A percentile compares a stretch with the other conserved stretches of the same genome.
These are phyloP conservation scores for Rattus rattus DNA, from an alignment of 2,113 vertebrate species.

Conservation along the genomic window DNA sequence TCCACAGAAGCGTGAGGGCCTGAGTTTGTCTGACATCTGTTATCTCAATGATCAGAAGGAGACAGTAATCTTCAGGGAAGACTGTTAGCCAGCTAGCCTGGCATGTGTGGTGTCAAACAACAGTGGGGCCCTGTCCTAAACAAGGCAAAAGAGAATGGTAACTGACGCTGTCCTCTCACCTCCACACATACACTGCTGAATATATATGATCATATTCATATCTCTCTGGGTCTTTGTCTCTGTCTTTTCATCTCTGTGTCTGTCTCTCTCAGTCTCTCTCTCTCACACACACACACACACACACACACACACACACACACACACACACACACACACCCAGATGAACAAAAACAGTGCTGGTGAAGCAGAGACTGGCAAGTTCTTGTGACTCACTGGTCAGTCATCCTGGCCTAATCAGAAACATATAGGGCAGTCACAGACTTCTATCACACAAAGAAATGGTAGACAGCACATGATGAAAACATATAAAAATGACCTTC, in stretches of 20 bases:
- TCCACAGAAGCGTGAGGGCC: background rate
- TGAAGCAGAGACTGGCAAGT: background rate
- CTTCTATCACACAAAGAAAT: background rate
- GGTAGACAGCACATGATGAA: background rate
- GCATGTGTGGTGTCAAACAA: background rate
- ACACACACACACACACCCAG: background rate
- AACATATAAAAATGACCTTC: background rate
- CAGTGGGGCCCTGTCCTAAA: background rate
- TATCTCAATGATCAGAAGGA: background rate
- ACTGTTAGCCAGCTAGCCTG: background rate
- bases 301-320: background rate
- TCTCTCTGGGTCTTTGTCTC: background rate
- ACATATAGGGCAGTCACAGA: background rate
- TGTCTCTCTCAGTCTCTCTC: accelerated
- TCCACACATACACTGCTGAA: background rate
- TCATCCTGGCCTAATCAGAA: background rate
- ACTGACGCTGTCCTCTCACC: background rate
- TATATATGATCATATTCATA: too few species aligned
- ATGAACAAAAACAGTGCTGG: background rate
- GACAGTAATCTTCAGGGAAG: background rate
- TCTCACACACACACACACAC: background rate
- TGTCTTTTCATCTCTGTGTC: too few species aligned
- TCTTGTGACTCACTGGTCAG: background rate
- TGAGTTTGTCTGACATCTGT: background rate
- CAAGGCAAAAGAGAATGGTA: background rate